A percentile compares a stretch with the other conserved stretches of the same genome.
Evolutionary conservation across 2,797 vertebrate species (phyloP).

Genomic region (Pseudochirops cupreus): DNA sequence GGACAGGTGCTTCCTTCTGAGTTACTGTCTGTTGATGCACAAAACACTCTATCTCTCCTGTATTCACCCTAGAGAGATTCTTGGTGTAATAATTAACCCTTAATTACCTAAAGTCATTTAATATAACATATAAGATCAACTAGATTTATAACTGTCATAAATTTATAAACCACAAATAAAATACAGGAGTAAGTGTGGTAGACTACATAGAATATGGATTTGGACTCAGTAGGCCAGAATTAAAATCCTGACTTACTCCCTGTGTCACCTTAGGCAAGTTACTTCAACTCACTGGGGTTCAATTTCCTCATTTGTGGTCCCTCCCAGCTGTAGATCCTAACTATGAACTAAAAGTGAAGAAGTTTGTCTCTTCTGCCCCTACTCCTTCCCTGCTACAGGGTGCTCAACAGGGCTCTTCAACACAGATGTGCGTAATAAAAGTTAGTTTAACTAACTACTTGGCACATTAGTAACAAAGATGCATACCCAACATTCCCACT

Average conservation of each 20-base stretch:
- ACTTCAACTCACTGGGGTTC: background rate
- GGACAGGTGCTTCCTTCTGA: background rate
- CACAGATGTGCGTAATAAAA: slow-evolving; percentile 11
- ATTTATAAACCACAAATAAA: background rate
- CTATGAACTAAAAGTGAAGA: background rate
- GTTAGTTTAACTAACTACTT: slow-evolving; percentile 40
- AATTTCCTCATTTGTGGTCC: background rate
- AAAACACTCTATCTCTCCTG: background rate
- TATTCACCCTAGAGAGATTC: background rate
- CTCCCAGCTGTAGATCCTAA: background rate
- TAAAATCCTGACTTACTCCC: background rate
- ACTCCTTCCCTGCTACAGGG: background rate
- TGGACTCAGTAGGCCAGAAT: background rate
- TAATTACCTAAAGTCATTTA: slow-evolving; percentile 34
- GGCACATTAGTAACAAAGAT: slow-evolving; percentile 12
- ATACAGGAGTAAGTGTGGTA: background rate
- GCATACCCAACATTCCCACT: background rate
- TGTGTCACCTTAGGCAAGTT: background rate
- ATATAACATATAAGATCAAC: background rate
- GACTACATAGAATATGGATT: background rate
- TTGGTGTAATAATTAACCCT: background rate
- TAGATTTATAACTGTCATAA: background rate
- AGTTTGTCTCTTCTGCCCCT: background rate
- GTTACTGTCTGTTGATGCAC: background rate
- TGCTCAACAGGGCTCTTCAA: slow-evolving; percentile 1